Conservation (phyloP, 2,888 invertebrate genomes). For the Diarsia rubi region DNA sequence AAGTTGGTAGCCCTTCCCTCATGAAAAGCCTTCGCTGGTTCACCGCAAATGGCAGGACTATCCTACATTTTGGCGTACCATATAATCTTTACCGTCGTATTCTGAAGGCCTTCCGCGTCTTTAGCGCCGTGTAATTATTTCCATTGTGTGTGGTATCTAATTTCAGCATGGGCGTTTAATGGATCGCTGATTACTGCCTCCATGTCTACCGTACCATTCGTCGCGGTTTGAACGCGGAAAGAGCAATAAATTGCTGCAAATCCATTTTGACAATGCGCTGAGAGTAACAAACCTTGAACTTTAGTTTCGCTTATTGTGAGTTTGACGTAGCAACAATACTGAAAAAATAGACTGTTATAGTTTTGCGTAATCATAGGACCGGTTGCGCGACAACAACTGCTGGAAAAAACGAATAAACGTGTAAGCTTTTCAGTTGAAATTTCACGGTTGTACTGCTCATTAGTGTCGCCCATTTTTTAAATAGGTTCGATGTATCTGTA, state of each 20-base stretch:
- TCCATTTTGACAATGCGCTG: conserved; percentile 73
- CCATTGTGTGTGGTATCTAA: conserved; percentile 78
- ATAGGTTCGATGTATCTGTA: conserved; percentile 64
- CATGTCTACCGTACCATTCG: conserved; percentile 73
- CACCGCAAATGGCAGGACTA: conserved; percentile 63
- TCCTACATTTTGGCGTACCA: conserved; percentile 68
- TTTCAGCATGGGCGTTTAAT: conserved; percentile 85
- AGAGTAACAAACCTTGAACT: conserved; percentile 79
- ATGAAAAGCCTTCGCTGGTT: neutral
- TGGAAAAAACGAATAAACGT: neutral
- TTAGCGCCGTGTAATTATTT: conserved; percentile 74
- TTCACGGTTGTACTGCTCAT: conserved; percentile 49
- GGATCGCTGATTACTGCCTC: conserved; percentile 76
- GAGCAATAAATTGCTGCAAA: conserved; percentile 72
- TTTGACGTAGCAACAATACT: conserved; percentile 55
- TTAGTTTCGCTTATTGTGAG: conserved; percentile 70
- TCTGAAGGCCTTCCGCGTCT: conserved; percentile 74
- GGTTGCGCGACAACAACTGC: conserved; percentile 20
- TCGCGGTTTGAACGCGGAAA: conserved; percentile 79
- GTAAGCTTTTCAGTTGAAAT: conserved; percentile 22
- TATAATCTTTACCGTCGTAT: conserved; percentile 68
- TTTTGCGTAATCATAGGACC: conserved; percentile 9
- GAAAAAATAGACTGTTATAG: conserved; percentile 22
- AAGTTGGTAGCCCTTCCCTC: neutral
- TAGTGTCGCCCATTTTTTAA: conserved; percentile 63